Evolutionary conservation across 2,888 invertebrate species (phyloP).

Genomic region (Andrena praecox): DNA sequence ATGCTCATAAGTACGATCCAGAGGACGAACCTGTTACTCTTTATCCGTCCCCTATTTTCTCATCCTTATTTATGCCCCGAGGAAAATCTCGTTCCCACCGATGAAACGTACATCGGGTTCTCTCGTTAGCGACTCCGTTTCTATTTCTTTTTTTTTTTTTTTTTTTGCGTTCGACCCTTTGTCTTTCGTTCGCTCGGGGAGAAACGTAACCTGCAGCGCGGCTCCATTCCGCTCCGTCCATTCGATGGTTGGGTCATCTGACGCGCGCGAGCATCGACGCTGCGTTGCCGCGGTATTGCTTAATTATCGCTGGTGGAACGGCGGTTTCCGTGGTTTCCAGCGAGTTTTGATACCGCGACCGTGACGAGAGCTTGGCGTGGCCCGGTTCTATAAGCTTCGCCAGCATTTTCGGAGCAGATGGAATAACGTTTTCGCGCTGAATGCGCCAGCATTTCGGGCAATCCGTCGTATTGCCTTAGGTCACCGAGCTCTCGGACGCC

Average conservation of each 20-base stretch:
- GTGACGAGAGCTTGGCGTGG: background rate
- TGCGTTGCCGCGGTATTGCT: constrained; percentile 10
- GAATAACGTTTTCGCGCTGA: constrained; percentile 8
- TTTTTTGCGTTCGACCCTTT: background rate
- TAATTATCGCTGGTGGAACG: constrained; percentile 12
- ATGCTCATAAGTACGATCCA: constrained; percentile 58
- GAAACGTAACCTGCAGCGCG: background rate
- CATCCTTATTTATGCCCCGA: constrained; percentile 52
- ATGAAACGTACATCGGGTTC: constrained; percentile 36
- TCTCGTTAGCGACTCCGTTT: constrained; percentile 35
- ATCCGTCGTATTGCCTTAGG: constrained; percentile 34
- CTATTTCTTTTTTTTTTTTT: background rate
- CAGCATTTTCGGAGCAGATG: constrained; percentile 5
- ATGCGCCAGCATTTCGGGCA: background rate
- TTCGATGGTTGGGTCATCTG: too few relatives aligned
- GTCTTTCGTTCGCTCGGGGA: background rate
- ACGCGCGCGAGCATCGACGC: background rate
- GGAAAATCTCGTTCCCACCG: constrained; percentile 52
- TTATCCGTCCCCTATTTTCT: constrained; percentile 39
- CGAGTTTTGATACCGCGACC: constrained; percentile 11
- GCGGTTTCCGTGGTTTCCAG: constrained; percentile 3
- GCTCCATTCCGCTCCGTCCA: background rate
- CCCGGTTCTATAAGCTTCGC: background rate
- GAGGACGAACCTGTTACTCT: constrained; percentile 49
- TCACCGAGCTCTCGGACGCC: background rate